Conservation (phyloP, 2,113 vertebrate genomes). For the Passerina amoena region DNA sequence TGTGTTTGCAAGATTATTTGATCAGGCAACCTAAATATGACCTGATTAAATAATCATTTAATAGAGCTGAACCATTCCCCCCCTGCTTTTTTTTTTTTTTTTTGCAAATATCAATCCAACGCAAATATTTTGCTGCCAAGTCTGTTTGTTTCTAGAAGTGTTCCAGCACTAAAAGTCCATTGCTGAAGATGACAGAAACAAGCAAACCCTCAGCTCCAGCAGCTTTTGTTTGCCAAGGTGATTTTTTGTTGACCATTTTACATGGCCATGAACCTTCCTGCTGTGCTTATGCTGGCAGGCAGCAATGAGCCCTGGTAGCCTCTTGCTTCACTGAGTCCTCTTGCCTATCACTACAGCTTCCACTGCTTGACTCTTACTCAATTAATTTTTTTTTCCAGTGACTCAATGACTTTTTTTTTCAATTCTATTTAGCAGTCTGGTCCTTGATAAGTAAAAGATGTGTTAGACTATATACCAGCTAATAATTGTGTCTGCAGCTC, state of each 20-base stretch:
- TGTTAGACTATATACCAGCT: background rate
- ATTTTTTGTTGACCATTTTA: background rate
- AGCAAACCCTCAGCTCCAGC: background rate
- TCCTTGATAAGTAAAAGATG: background rate
- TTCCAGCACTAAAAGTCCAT: background rate
- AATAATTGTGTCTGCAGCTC: background rate
- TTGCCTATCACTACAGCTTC: background rate
- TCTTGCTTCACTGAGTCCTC: background rate
- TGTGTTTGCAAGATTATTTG: background rate
- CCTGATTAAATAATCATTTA: background rate
- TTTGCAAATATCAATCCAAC: background rate
- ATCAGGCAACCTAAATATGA: background rate
- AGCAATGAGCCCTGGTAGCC: background rate
- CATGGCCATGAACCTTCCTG: background rate
- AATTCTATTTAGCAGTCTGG: background rate
- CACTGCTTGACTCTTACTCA: background rate
- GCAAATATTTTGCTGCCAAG: background rate
- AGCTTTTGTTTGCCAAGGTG: background rate
- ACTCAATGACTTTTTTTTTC: background rate
- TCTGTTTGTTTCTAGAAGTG: background rate
- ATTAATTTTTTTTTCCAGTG: background rate
- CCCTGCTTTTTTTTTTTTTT: too few species aligned
- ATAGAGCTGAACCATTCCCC: background rate
- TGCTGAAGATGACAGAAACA: background rate
- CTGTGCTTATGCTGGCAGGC: rapidly evolving